Conservation (phyloP, 2,113 vertebrate genomes). For the Sterrhoptilus dennistouni region DNA sequence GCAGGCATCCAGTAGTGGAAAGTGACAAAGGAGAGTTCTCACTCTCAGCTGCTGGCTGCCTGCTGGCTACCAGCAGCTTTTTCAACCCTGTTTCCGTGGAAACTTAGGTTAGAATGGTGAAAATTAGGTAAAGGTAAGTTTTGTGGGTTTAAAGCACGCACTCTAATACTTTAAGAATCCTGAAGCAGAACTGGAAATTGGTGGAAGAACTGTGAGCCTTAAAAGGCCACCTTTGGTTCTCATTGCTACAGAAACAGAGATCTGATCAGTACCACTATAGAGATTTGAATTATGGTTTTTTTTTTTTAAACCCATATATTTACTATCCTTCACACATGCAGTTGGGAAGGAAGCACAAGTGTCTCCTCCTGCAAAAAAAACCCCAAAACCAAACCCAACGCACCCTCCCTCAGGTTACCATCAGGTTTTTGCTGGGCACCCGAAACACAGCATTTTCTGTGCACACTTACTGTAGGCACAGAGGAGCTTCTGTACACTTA, state of each 20-base stretch:
- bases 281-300: conserved; percentile 26
- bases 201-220: conserved; percentile 51
- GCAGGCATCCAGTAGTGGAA: conserved; percentile 69
- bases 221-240: conserved; percentile 62
- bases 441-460: background rate
- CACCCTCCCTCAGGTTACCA: background rate
- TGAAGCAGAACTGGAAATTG: conserved; percentile 58
- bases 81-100: conserved; percentile 74
- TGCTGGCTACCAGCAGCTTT: conserved; percentile 68
- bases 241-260: conserved; percentile 63
- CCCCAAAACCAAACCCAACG: background rate
- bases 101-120: conserved; percentile 73
- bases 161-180: conserved; percentile 65
- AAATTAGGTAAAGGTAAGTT: conserved; percentile 77
- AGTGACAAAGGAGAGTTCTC: conserved; percentile 75
- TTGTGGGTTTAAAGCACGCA: conserved; percentile 63
- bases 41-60: conserved; percentile 72
- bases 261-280: conserved; percentile 33
- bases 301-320: conserved; percentile 3
- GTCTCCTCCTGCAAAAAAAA: background rate
- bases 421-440: background rate
- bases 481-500: background rate
- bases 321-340: background rate
- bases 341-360: background rate
- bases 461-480: background rate